Conservation (phyloP, 2,113 vertebrate species). For the Motacilla alba region DNA sequence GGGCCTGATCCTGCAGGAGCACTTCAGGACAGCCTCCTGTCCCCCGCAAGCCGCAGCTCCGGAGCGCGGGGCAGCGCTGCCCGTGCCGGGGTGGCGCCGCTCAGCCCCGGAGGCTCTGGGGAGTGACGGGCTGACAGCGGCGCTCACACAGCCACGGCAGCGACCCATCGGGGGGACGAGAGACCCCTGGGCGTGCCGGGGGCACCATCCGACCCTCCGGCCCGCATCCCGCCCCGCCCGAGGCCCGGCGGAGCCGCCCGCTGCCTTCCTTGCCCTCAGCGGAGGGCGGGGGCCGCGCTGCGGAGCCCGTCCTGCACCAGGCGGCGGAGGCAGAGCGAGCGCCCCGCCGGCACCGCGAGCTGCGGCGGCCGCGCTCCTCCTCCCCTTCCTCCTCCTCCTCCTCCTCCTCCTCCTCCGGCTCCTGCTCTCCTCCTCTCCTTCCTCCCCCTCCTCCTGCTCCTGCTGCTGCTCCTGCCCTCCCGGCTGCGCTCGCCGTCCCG, state of each 20-base stretch:
- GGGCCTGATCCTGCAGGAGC: neutral
- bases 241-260: neutral
- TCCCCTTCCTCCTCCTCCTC: neutral
- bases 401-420: neutral
- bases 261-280: neutral
- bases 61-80: rapidly evolving
- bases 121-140: neutral
- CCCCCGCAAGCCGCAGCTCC: neutral
- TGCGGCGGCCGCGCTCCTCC: neutral
- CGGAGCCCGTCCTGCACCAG: constrained; percentile 65
- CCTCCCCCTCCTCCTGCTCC: neutral
- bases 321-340: constrained; percentile 67
- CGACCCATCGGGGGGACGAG: neutral
- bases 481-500: neutral
- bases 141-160: neutral
- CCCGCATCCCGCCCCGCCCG: neutral
- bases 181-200: neutral
- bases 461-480: neutral
- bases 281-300: constrained; percentile 18
- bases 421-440: neutral
- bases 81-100: rapidly evolving
- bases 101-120: rapidly evolving
- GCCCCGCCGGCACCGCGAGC: constrained; percentile 49
- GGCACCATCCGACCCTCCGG: neutral
- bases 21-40: rapidly evolving